Evolutionary conservation across 1,140 invertebrate species (phyloP).

Genomic region (Neodiprion pinetum): DNA sequence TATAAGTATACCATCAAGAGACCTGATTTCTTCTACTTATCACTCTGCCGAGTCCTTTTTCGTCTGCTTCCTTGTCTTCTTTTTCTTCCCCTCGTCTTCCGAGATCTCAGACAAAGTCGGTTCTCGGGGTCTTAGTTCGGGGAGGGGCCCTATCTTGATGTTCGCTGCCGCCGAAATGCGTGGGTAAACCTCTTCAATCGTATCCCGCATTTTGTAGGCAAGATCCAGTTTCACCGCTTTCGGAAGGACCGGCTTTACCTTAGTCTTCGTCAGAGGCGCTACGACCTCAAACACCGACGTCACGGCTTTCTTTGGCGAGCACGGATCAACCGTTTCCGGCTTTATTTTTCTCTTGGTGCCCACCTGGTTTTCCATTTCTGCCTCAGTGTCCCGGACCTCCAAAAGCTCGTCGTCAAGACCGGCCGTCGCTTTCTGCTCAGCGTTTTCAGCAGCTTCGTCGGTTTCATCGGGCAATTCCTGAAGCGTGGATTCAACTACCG

Average conservation of each 20-base stretch:
- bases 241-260: neutral
- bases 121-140: neutral
- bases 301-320: neutral
- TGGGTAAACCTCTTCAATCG: neutral
- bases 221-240: neutral
- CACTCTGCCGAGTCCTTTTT: no score
- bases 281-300: neutral
- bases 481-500: neutral
- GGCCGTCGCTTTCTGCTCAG: neutral
- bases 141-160: neutral
- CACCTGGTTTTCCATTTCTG: neutral
- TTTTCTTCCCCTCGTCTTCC: neutral
- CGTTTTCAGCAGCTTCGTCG: neutral
- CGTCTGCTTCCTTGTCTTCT: neutral
- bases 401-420: neutral
- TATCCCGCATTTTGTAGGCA: neutral
- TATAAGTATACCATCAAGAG: no score
- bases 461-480: neutral
- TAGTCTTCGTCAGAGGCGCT: neutral
- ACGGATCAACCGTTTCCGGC: neutral
- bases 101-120: neutral
- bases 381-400: neutral
- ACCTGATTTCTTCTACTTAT: no score
- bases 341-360: neutral
- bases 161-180: neutral